Evolutionary conservation across 2,113 vertebrate species (phyloP), one percentile per base, ranked within the genome.

Genomic region (Misgurnus anguillicaudatus): DNA sequence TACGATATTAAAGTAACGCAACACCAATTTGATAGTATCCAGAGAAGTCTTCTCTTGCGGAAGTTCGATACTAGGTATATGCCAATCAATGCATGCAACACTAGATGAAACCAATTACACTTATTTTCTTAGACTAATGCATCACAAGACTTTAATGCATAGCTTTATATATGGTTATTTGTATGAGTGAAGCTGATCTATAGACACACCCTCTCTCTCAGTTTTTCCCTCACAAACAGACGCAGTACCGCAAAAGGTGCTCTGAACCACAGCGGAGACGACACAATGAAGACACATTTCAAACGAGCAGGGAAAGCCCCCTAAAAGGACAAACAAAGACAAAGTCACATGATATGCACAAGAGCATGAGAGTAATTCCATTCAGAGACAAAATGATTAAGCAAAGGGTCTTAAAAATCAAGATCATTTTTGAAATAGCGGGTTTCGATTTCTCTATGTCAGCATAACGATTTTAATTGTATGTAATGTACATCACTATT

Each of bases 211-310:
- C 93, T 81, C 73, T 94, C 93, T 86, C 93, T 87, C 57, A 94
- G 89, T 85, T 94, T 94, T 83, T 94, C 92, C 0, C 91, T 89
- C 8, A 94, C 91, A 86, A 94, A 94, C 9, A 94, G 90, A 45
- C 93, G 90, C 3, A 94, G 90, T 42, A 94, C 92, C 0, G 92
- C 86, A 6, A 93, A 94, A 10, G 93, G 93, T 8, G 93, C 92
- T 78, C 92, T 89, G 82, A 94, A 94, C 92, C 93, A 94, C 62
- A 94, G 89, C 72, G 93, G 93, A 0, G 93, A 94, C 0, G 93
- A 94, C 16, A 94, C 93, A 63, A 94, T 93, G 79, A 93, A 94
- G 80, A 94, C 93, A 47, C 92, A 94, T 86, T 93, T 93, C 82
- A 94, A 87, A 63, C 93, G 91, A 77, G 93, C 93, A 55, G 93